A percentile compares a stretch with the other conserved stretches of the same genome.
Conservation (phyloP, 1,140 invertebrate genomes). For the Acyrthosiphon pisum region DNA sequence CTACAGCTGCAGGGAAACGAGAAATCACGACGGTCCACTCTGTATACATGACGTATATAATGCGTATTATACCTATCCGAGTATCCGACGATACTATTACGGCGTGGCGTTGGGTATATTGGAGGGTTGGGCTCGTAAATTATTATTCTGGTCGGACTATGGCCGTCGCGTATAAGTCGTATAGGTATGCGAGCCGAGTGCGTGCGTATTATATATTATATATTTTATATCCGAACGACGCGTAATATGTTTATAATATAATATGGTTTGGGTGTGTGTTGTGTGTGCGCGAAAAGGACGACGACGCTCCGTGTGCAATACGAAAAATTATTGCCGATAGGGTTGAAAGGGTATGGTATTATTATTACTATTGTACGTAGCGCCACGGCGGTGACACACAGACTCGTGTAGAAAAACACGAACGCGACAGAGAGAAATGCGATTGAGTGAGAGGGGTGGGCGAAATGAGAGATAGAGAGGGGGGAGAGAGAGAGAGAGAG, state of each 20-base stretch:
- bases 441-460: too few relatives aligned
- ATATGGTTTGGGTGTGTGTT: background rate
- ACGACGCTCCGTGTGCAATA: background rate
- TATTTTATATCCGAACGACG: constrained; percentile 4
- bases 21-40: background rate
- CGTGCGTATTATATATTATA: background rate
- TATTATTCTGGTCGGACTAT: constrained; percentile 10
- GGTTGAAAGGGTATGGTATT: background rate
- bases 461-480: background rate
- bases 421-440: background rate
- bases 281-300: background rate
- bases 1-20: background rate
- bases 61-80: background rate
- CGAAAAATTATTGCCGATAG: constrained; percentile 8
- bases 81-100: background rate
- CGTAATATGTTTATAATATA: constrained; percentile 20
- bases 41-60: background rate
- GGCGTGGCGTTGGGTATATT: too few relatives aligned
- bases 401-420: background rate
- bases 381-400: background rate
- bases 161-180: background rate
- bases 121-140: background rate
- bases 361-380: background rate
- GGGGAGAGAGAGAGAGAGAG: background rate
- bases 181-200: background rate